phyloP scores from a whole-genome alignment of 2,797 vertebrate genomes.

The Remorina albescens region DNA sequence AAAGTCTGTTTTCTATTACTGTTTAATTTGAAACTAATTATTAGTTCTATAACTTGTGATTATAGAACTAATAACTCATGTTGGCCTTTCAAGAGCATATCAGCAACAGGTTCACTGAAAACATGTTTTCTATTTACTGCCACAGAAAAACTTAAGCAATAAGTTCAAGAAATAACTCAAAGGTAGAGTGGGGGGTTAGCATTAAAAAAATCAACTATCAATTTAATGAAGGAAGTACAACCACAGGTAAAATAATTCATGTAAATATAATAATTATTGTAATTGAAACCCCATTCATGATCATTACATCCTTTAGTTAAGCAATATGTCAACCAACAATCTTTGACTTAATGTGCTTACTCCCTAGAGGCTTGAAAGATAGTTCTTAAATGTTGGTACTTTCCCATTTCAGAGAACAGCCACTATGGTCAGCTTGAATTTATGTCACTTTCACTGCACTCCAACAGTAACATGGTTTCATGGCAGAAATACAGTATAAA shows the following conservation, averaged over 20 bases:
- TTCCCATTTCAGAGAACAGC: background rate
- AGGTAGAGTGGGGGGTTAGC: background rate
- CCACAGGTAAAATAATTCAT: background rate
- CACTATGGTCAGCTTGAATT: slow-evolving; percentile 7
- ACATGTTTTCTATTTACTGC: background rate
- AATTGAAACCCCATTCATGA: background rate
- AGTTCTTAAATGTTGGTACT: background rate
- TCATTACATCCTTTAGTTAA: background rate
- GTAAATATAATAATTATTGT: too few species aligned
- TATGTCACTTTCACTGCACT: background rate
- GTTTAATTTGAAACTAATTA: background rate
- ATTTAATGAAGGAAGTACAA: too few species aligned
- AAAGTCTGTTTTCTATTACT: too few species aligned
- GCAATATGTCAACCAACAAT: background rate
- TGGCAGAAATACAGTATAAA: slow-evolving; percentile 16
- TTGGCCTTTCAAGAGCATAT: background rate
- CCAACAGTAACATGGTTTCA: slow-evolving; percentile 7
- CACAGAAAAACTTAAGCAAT: background rate
- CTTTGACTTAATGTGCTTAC: slow-evolving; percentile 7
- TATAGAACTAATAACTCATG: too few species aligned
- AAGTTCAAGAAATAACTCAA: background rate
- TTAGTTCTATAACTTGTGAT: background rate
- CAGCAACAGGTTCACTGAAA: background rate
- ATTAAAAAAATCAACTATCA: too few species aligned
- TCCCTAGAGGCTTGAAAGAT: background rate